Base-by-base conservation (phyloP, 2,888 invertebrate genomes). In the Hyposoter dolosus region DNA sequence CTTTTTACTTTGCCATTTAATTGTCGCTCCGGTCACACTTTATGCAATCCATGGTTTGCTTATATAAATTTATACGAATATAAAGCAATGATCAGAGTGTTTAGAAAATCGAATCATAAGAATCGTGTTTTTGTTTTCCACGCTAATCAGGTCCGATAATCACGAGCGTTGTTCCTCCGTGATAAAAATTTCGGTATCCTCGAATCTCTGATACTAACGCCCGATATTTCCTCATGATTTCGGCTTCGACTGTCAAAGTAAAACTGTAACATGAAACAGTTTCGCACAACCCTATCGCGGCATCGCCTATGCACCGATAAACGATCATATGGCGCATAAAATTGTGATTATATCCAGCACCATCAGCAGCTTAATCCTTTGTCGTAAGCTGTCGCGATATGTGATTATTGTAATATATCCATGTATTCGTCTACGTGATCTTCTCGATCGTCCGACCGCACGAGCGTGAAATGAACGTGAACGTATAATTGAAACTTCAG, bases 111-210 rank as follows among this genome's bases (percentile, higher is more conserved):
- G 15, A 28, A 15, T 15, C 15, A 15, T 60, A 1, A 60, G 23
- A 23, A 60, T 23, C 28, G 19, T 12, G 10, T 12, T 23, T 23
- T 56, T 3, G 19, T 19, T 68, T 45, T 68, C 45, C 23, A 45
- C 45, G 45, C 15, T 28, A 19, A 45, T 66, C 19, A 35, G 40
- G 10, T 35, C 40, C 15, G 9, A 35, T 5, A 17, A 3, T 10
- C 15, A 9, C 66, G 28, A 47, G 47, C 47, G 47, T 17, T 68
- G 23, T 9, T 43, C 40, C 35, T 50, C 19, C n/a, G 28, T 43
- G 40, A 79, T 76, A 76, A 83, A 85, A 79, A 69, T 82, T 79
- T 79, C 47, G 45, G 76, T 80, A 85, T 68, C 80, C 71, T 77
- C 53, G 79, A 83, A 83, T 83, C 79, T 47, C 53, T 53, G 78